phyloP scores from a whole-genome alignment of 2,888 invertebrate species.

The Proisotoma minuta region DNA sequence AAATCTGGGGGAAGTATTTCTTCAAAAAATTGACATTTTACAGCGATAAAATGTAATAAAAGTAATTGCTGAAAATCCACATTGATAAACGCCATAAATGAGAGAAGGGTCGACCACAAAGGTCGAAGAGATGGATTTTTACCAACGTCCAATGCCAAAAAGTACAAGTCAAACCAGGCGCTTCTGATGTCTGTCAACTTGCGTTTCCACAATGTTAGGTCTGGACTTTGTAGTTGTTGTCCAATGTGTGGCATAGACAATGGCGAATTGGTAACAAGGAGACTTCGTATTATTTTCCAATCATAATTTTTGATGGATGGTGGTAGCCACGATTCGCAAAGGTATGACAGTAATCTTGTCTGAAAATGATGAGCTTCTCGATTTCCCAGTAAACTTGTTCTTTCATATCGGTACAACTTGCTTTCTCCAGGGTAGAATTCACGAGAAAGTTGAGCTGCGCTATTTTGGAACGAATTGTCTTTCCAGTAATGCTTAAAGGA shows the following conservation, averaged over 20 bases:
- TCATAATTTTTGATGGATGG: not conserved
- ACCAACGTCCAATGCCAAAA: not conserved
- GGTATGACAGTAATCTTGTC: not conserved
- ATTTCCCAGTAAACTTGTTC: not conserved
- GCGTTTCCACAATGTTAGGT: not conserved
- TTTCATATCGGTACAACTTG: no score
- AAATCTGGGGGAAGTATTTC: not conserved
- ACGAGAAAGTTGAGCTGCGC: not conserved
- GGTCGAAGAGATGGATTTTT: not conserved
- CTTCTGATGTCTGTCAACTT: not conserved
- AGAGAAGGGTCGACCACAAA: not conserved
- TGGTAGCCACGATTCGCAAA: not conserved
- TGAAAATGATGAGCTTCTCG: not conserved
- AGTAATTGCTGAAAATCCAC: not conserved
- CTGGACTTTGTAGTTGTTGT: not conserved
- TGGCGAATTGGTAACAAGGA: not conserved
- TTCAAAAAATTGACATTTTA: not conserved
- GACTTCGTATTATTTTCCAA: not conserved
- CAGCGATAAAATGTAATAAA: not conserved
- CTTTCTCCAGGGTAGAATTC: not conserved
- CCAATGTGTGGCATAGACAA: no score
- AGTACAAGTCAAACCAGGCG: constrained; percentile 4
- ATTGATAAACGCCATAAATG: not conserved
- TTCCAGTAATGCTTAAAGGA: not conserved
- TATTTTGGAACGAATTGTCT: not conserved